Conservation (phyloP, 2,888 invertebrate genomes). For the Coremacera marginata region DNA sequence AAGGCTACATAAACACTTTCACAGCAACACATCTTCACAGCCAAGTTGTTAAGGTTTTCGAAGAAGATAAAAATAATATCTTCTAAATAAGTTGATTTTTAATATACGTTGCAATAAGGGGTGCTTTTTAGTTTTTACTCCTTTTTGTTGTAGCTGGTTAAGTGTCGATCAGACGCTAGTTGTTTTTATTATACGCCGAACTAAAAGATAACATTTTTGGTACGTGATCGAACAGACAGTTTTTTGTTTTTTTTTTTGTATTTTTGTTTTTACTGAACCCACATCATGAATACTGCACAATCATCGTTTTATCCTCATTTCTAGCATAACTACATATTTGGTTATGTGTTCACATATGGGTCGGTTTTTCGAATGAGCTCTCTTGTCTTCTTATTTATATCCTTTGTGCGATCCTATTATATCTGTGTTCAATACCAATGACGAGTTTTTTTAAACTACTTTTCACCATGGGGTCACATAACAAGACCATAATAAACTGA, state of each 20-base stretch:
- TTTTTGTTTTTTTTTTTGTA: not conserved
- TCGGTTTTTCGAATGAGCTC: constrained; percentile 35
- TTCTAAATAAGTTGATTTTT: not conserved
- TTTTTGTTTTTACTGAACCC: constrained; percentile 11
- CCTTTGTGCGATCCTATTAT: constrained; percentile 1
- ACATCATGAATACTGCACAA: constrained; percentile 35
- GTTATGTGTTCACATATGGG: constrained; percentile 32
- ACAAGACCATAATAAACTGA: constrained; percentile 48
- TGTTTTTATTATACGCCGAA: not conserved
- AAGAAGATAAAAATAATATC: not conserved
- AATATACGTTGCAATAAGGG: not conserved
- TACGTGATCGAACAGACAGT: constrained; percentile 38
- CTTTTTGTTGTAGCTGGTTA: not conserved
- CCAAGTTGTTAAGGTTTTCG: not conserved
- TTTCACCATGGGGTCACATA: constrained; percentile 47
- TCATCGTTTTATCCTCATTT: constrained; percentile 23
- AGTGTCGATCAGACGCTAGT: not conserved
- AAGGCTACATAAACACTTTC: constrained; percentile 24
- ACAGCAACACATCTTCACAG: constrained; percentile 3
- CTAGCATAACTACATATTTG: constrained; percentile 3
- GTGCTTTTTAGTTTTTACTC: constrained; percentile 3
- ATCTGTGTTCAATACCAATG: not conserved
- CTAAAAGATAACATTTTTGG: constrained; percentile 31
- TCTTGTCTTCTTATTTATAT: constrained; percentile 52
- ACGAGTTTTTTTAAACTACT: constrained; percentile 28